A percentile compares a stretch with the other conserved stretches of the same genome.
These are phyloP conservation scores for Diorhabda carinulata DNA, from an alignment of 1,140 invertebrate genomes.

Conservation along the genomic window DNA sequence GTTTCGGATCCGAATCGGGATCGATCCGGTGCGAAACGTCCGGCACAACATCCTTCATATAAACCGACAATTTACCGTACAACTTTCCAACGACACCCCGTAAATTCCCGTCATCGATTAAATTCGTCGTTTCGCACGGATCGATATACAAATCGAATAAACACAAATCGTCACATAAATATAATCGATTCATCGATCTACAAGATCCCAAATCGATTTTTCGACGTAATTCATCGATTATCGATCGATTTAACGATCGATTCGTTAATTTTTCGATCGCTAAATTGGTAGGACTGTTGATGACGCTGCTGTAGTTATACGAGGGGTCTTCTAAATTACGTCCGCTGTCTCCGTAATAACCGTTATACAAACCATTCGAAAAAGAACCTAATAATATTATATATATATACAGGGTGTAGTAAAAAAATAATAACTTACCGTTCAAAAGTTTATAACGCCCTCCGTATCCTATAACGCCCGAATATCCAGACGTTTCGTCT, in stretches of 20 bases:
- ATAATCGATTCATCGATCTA: conserved; percentile 1
- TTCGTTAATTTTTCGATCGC: conserved; percentile 51
- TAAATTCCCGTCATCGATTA: conserved; percentile 53
- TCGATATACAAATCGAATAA: conserved; percentile 75
- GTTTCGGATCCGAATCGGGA: conserved; percentile 42
- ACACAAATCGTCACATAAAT: conserved; percentile 49
- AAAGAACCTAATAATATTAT: conserved; percentile 56
- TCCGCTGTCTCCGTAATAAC: conserved; percentile 75
- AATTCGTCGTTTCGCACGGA: conserved; percentile 79
- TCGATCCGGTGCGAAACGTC: conserved; percentile 42
- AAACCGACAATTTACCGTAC: conserved; percentile 37
- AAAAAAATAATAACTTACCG: conserved; percentile 42
- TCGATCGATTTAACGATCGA: conserved; percentile 36
- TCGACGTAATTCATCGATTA: conserved; percentile 12
- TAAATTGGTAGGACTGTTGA: conserved; percentile 49
- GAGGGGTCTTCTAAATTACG: conserved; percentile 44
- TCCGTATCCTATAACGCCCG: conserved; percentile 65
- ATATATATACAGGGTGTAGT: neutral
- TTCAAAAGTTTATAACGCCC: conserved; percentile 70
- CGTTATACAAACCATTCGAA: conserved; percentile 64
- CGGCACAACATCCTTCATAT: conserved; percentile 36
- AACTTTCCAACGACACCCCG: conserved; percentile 41
- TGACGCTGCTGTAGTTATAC: conserved; percentile 54
- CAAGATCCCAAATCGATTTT: conserved; percentile 24
- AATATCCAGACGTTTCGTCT: conserved; percentile 70